Conservation (phyloP, 2,797 vertebrate genomes). For the Sparidentex hasta region DNA sequence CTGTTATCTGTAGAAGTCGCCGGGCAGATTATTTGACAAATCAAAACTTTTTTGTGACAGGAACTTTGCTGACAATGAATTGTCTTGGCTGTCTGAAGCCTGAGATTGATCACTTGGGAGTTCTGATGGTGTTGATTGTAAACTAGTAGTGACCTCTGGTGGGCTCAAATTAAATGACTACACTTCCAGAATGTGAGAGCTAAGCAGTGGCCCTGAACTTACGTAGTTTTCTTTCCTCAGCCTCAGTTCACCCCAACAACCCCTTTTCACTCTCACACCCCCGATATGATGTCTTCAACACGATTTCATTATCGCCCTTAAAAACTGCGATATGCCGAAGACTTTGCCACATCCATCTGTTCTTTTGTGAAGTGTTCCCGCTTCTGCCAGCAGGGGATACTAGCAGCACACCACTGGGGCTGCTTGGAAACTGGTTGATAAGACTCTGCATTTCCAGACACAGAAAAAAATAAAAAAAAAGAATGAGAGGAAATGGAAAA, state of each 20-base stretch:
- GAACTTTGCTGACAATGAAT: not conserved
- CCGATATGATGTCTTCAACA: not conserved
- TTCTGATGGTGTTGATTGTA: slow-evolving; percentile 27
- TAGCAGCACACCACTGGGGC: slow-evolving; percentile 68
- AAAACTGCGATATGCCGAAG: not conserved
- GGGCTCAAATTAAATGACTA: slow-evolving; percentile 34
- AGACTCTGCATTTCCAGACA: slow-evolving; percentile 16
- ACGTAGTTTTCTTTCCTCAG: not conserved
- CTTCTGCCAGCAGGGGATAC: slow-evolving; percentile 78
- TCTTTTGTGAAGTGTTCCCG: slow-evolving; percentile 45
- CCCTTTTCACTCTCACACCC: not conserved
- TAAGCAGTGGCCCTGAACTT: not conserved
- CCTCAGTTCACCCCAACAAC: not conserved
- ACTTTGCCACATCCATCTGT: not conserved
- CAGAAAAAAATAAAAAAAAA: slow-evolving; percentile 7
- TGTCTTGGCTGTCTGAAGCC: not conserved
- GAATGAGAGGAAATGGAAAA: not conserved
- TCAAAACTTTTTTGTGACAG: not conserved
- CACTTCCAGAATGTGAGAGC: not conserved
- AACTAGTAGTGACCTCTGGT: slow-evolving; percentile 68
- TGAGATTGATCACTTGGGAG: not conserved
- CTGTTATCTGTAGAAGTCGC: not conserved
- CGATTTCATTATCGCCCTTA: not conserved
- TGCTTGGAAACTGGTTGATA: slow-evolving; percentile 3
- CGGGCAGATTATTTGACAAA: not conserved